phyloP scores from a whole-genome alignment of 2,888 invertebrate genomes.

The Campopleginae sp. region DNA sequence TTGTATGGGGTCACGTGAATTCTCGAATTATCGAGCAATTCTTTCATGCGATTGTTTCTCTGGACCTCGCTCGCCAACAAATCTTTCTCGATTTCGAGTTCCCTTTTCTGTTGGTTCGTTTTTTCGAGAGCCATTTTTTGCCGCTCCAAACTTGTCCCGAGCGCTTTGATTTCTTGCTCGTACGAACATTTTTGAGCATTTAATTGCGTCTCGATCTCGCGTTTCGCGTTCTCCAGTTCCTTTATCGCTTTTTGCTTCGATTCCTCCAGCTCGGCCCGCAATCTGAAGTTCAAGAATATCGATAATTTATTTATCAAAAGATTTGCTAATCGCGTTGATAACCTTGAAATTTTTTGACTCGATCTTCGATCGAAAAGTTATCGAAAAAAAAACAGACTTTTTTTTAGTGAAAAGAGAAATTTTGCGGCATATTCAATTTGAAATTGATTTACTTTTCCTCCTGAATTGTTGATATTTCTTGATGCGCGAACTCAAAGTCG shows the following conservation, averaged over 20 bases:
- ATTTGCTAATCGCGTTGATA: not conserved
- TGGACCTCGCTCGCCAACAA: conserved; percentile 83
- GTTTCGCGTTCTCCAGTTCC: conserved; percentile 81
- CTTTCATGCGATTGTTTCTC: conserved; percentile 84
- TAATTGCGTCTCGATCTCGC: conserved; percentile 79
- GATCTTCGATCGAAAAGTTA: not conserved
- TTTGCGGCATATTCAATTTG: not conserved
- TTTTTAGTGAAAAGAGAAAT: not conserved
- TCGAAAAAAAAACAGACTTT: not conserved
- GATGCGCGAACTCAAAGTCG: conserved; percentile 86
- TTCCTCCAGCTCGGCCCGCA: conserved; percentile 81
- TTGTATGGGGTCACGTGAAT: conserved; percentile 84
- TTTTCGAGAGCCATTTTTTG: conserved; percentile 81
- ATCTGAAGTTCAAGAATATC: conserved; percentile 70
- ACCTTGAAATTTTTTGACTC: not conserved
- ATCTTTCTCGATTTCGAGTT: conserved; percentile 81
- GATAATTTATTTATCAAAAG: not conserved
- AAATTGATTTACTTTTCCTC: conserved; percentile 84
- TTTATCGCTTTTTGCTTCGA: conserved; percentile 82
- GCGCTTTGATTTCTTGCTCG: conserved; percentile 79
- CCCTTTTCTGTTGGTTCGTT: conserved; percentile 78
- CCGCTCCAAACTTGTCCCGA: conserved; percentile 80
- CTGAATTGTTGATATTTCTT: conserved; percentile 85
- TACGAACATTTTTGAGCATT: conserved; percentile 80
- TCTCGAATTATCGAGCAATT: conserved; percentile 83